Conservation (phyloP, 2,113 vertebrate genomes). For the Archocentrus centrarchus region DNA sequence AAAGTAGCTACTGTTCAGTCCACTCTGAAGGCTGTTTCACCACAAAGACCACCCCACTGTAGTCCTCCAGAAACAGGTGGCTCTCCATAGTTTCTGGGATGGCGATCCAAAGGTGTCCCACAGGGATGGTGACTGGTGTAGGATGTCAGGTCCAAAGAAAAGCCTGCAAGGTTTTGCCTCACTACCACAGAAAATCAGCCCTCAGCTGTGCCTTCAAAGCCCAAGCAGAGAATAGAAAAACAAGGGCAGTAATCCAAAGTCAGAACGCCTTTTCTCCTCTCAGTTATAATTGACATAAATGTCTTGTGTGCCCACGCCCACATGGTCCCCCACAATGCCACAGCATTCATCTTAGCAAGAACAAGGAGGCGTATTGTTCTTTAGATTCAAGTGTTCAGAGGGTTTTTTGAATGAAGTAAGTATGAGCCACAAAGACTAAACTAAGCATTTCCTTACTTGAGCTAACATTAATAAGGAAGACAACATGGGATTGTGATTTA, state of each 20-base stretch:
- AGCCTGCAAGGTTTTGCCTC: slow-evolving; percentile 1
- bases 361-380: slow-evolving; percentile 73
- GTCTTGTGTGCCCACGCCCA: slow-evolving; percentile 55
- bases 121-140: slow-evolving; percentile 38
- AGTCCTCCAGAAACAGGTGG: slow-evolving; percentile 67
- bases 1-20: slow-evolving; percentile 20
- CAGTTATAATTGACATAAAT: slow-evolving; percentile 67
- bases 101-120: slow-evolving; percentile 48
- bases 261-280: slow-evolving; percentile 49
- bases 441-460: slow-evolving; percentile 23
- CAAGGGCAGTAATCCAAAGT: slow-evolving; percentile 45
- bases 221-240: slow-evolving; percentile 37
- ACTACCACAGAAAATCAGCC: slow-evolving; percentile 36
- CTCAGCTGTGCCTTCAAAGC: slow-evolving; percentile 30
- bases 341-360: slow-evolving; percentile 63
- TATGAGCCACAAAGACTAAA: slow-evolving; percentile 38
- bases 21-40: not conserved
- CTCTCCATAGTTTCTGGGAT: slow-evolving; percentile 28
- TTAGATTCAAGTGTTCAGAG: slow-evolving; percentile 20
- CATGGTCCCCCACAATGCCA: slow-evolving; percentile 64
- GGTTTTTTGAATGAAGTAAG: slow-evolving; percentile 45
- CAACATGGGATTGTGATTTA: not conserved
- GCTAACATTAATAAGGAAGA: slow-evolving; percentile 23
- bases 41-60: not conserved
- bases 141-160: slow-evolving; percentile 58